phyloP scores from a whole-genome alignment of 2,113 vertebrate genomes.

The Sorex fumeus region DNA sequence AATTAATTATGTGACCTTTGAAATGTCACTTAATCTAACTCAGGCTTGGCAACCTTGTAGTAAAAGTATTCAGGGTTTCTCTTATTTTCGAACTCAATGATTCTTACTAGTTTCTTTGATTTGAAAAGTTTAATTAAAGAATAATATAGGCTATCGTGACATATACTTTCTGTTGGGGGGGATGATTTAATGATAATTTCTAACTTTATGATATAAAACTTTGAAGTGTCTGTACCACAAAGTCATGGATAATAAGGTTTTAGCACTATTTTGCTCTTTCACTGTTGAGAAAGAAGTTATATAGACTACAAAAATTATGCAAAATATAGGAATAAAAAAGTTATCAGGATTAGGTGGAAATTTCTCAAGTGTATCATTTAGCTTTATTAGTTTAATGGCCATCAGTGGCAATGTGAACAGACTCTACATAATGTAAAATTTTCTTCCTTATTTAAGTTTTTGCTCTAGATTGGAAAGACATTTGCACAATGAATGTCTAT shows the following conservation, averaged over 20 bases:
- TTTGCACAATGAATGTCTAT: slow-evolving; percentile 6
- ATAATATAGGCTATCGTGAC: neutral
- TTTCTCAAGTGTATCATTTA: slow-evolving; percentile 12
- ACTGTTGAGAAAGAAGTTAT: slow-evolving; percentile 25
- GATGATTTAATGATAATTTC: neutral
- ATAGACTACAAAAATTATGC: slow-evolving; percentile 9
- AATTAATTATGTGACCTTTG: slow-evolving; percentile 70
- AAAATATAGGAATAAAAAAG: neutral
- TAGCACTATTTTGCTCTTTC: neutral
- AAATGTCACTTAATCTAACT: slow-evolving; percentile 62
- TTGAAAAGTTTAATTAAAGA: slow-evolving; percentile 26
- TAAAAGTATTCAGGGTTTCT: slow-evolving; percentile 4
- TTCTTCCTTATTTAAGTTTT: slow-evolving; percentile 32
- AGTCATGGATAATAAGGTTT: neutral
- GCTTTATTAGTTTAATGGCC: slow-evolving; percentile 13
- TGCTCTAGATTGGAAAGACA: slow-evolving; percentile 25
- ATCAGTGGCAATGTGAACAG: neutral
- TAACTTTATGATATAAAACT: neutral
- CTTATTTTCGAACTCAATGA: slow-evolving; percentile 41
- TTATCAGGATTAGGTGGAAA: neutral
- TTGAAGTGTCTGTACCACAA: neutral
- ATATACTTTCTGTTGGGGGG: neutral
- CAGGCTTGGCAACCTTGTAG: slow-evolving; percentile 26
- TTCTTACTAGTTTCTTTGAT: slow-evolving; percentile 43
- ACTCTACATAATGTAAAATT: neutral